A percentile compares a stretch with the other conserved stretches of the same genome.
Evolutionary conservation across 2,113 vertebrate species (phyloP).

Genomic region (Struthidea cinerea): DNA sequence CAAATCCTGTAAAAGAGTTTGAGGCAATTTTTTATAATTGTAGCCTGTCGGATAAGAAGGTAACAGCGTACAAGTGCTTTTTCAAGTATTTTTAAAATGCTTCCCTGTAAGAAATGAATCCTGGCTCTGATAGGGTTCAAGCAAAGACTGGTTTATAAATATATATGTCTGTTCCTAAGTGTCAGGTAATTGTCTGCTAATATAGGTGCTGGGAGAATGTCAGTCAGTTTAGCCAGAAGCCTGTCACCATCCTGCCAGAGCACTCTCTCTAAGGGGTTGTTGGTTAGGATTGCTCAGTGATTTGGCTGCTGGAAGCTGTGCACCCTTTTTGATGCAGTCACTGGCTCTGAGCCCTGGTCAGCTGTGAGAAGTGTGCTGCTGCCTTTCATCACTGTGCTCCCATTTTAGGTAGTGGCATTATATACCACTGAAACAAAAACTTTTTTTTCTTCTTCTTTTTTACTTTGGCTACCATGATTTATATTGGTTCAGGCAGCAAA

Average conservation of each 20-base stretch:
- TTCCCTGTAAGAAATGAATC: neutral
- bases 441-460: neutral
- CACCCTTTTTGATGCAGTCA: neutral
- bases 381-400: conserved; percentile 13
- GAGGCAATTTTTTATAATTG: neutral
- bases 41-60: neutral
- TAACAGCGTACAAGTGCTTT: neutral
- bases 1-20: neutral
- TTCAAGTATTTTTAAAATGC: neutral
- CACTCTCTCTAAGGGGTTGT: neutral
- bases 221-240: neutral
- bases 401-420: neutral
- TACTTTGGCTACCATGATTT: neutral
- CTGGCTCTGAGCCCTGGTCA: conserved; percentile 41
- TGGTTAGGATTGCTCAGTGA: neutral
- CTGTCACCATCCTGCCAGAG: neutral
- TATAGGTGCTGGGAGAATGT: neutral
- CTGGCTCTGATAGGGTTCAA: neutral
- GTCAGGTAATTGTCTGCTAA: neutral
- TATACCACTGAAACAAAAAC: neutral
- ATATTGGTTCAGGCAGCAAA: neutral
- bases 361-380: conserved; percentile 3
- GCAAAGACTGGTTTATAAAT: neutral
- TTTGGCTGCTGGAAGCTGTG: neutral
- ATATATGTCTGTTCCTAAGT: neutral